These are phyloP conservation scores for Drosophila rhopaloa DNA, from an alignment of 1,140 invertebrate genomes.

Conservation along the genomic window DNA sequence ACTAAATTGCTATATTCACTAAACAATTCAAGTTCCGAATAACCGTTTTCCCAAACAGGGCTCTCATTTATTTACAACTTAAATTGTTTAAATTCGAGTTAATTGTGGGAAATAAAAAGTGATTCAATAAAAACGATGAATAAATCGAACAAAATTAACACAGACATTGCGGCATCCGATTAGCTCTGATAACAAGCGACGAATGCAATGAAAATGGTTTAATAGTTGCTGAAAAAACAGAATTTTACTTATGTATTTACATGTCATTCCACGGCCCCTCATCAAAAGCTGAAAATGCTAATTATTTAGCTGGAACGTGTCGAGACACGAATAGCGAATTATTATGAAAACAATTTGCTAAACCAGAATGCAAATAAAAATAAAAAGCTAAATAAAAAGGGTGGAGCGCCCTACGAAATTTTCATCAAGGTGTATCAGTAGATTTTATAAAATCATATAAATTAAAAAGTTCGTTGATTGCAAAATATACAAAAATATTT, in stretches of 20 bases:
- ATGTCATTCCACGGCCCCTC: conserved; percentile 1
- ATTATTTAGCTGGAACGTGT: conserved; percentile 66
- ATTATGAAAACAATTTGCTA: conserved; percentile 34
- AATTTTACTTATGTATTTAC: conserved; percentile 54
- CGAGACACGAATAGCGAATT: conserved; percentile 40
- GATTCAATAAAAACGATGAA: conserved; percentile 9
- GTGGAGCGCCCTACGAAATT: background rate
- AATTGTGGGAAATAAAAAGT: background rate
- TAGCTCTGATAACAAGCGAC: conserved; percentile 27
- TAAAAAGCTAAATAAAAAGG: conserved; percentile 2
- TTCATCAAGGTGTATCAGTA: too few species aligned
- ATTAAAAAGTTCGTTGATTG: too few species aligned
- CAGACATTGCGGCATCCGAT: conserved; percentile 27
- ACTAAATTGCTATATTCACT: too few species aligned
- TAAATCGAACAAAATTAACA: conserved; percentile 2
- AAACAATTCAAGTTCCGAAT: too few species aligned
- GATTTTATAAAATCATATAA: too few species aligned
- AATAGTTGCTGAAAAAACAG: conserved; percentile 25
- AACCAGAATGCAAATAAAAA: conserved; percentile 11
- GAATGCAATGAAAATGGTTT: conserved; percentile 22
- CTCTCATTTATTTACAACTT: background rate
- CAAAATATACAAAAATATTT: too few species aligned
- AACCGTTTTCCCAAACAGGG: too few species aligned
- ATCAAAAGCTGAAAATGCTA: conserved; percentile 38
- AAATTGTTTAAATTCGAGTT: background rate